Evolutionary conservation across 2,797 vertebrate species (phyloP), one percentile per base, ranked within the genome.

Genomic region (Gallinago stenura): DNA sequence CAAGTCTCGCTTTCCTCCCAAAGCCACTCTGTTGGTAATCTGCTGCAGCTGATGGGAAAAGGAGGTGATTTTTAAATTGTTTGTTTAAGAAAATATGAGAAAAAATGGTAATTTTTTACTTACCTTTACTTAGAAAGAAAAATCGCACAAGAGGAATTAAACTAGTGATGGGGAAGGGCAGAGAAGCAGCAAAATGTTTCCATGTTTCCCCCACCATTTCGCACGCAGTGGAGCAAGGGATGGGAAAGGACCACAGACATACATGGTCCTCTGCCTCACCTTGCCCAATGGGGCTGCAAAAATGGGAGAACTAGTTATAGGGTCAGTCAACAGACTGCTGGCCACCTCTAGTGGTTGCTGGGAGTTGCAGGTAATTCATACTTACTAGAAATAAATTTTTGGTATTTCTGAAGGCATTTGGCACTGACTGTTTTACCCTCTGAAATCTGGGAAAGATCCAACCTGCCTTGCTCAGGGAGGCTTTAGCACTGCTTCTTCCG

Each of bases 271-370:
- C 31, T 91, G 18, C 28, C 70, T 10, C 37, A 31, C 24, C 25
- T 50, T n/a, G 39, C 26, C 25, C 64, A 48, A 6, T 9, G 48
- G 53, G 21, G 12, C 21, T n/a, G 21, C 25, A 79, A 72, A 91
- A 79, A 73, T 82, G 70, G 58, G 35, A 71, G n/a, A 72, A 89
- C 31, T 25, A 12, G 8, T 65, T 58, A 11, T 18, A 91, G 58
- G 91, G 77, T 82, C 80, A 57, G 85, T n/a, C 83, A 93, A 54
- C 54, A 91, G 87, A 65, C 62, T 86, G 73, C 62, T 91, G 93
- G 83, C 83, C 94, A 96, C 83, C 77, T 95, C 80, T 92, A 93
- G 90, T 87, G 80, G 93, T 90, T 2, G 22, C 50, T 90, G 70
- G 54, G 39, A 68, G n/a, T n/a, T 68, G 89, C 62, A 84, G 73